phyloP scores from a whole-genome alignment of 2,797 vertebrate genomes.

The Poeciliopsis gracilis region DNA sequence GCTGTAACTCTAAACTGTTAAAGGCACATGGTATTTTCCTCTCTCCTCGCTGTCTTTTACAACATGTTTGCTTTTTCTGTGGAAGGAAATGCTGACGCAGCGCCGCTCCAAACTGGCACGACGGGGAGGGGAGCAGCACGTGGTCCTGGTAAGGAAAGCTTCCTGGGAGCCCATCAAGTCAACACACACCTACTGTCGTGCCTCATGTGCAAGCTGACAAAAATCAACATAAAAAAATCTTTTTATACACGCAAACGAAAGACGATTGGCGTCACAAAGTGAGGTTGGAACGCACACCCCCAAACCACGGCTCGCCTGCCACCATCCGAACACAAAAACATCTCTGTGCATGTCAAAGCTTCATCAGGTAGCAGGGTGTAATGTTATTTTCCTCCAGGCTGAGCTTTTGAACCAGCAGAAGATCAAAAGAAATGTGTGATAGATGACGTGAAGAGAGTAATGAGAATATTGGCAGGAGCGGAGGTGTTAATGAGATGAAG shows the following conservation, averaged over 20 bases:
- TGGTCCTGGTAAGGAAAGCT: constrained; percentile 21
- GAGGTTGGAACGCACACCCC: neutral
- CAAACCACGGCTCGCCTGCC: constrained; percentile 12
- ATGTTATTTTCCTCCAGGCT: constrained; percentile 55
- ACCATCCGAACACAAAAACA: constrained; percentile 5
- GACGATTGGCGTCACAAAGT: neutral
- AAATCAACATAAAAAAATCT: neutral
- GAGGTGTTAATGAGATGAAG: neutral
- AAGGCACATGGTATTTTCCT: neutral
- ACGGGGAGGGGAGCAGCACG: neutral
- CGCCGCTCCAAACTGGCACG: neutral
- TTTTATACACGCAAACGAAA: constrained; percentile 15
- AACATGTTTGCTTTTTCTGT: neutral
- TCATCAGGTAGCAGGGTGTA: constrained; percentile 45
- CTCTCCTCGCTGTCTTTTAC: neutral
- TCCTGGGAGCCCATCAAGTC: constrained; percentile 15
- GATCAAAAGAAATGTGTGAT: constrained; percentile 33
- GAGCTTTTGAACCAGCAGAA: constrained; percentile 31
- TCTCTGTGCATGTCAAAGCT: constrained; percentile 11
- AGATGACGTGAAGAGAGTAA: constrained; percentile 20
- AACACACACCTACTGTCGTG: constrained; percentile 26
- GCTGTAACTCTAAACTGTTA: neutral
- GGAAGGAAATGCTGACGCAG: constrained; percentile 29
- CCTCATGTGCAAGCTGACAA: neutral
- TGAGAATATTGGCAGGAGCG: constrained; percentile 31